Base-by-base conservation (phyloP, 2,888 invertebrate species). In the Elmis aenea region DNA sequence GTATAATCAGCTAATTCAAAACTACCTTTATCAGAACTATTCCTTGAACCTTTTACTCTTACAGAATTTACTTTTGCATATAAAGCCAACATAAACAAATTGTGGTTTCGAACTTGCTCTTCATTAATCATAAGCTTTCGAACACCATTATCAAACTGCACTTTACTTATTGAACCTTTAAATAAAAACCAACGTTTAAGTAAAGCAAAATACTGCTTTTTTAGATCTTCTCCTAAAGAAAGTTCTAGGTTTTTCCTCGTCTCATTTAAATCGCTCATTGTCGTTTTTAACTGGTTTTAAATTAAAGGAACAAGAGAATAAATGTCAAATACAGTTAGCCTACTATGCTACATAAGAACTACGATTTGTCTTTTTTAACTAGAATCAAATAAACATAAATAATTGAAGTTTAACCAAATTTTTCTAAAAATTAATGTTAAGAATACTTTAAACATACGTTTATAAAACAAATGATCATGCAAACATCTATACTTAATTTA, bases 71-170 rank as follows among this genome's bases (percentile, higher is more conserved):
- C 43, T 49, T 64, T 63, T 1, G 50, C 38, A 5, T 59, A 40
- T n/a, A 92, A 71, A 0, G 89, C 86, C 10, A 88, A 64, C 4
- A 92, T 68, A 58, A 92, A 92, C 55, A 84, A 80, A 67, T 92
- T 92, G 63, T 93, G 93, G 33, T 84, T 75, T 59, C 82, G 83
- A 14, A 90, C 76, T 66, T 88, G 83, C 20, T 67, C 66, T 26
- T 87, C 82, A 4, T 75, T 68, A 5, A 75, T 74, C 43, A 93
- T 67, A 9, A 91, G 67, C 59, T 81, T 79, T 21, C 89, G 74
- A 3, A 86, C 85, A 67, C 85, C 84, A 8, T 69, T 64, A 55
- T 92, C 90, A 61, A 93, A 91, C 54, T 90, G 85, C 59, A 88
- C 84, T 61, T 87, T 88, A 0, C 84, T 81, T 41, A 85, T 75